phyloP scores from a whole-genome alignment of 2,113 vertebrate genomes.

The Otus sunia region DNA sequence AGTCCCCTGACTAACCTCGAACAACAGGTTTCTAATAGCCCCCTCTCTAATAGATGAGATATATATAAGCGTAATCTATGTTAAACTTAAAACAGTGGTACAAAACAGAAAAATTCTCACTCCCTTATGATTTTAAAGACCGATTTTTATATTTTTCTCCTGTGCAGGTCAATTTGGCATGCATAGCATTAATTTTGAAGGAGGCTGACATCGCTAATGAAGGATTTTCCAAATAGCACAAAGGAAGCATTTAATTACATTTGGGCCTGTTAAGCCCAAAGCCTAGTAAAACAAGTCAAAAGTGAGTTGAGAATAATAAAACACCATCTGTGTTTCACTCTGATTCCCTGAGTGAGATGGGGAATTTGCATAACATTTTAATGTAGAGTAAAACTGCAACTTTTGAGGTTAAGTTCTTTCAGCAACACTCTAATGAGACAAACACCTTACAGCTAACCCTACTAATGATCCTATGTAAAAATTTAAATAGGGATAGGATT shows the following conservation, averaged over 20 bases:
- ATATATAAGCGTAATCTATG: background rate
- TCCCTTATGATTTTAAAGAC: background rate
- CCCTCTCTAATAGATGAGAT: background rate
- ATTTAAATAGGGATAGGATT: slow-evolving; percentile 24
- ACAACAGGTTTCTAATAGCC: background rate
- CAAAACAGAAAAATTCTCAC: background rate
- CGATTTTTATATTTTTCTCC: background rate
- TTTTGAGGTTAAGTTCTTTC: background rate
- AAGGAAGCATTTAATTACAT: slow-evolving; percentile 52
- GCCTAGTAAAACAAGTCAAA: slow-evolving; percentile 53
- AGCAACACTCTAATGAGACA: slow-evolving; percentile 3
- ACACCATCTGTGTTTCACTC: slow-evolving; percentile 6
- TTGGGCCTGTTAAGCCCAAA: slow-evolving; percentile 6
- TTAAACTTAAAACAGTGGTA: background rate
- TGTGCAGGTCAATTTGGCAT: background rate
- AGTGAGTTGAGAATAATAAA: slow-evolving; percentile 44
- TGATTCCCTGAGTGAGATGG: background rate
- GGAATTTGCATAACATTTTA: slow-evolving; percentile 43
- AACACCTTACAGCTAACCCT: slow-evolving; percentile 9
- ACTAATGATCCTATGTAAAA: slow-evolving; percentile 10
- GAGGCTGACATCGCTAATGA: background rate
- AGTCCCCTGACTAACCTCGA: background rate
- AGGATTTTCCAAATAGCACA: slow-evolving; percentile 27
- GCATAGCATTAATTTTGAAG: background rate
- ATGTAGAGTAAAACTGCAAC: background rate